Evolutionary conservation across 2,888 invertebrate genomes (phyloP).

Genomic region (Tachina lurida): DNA sequence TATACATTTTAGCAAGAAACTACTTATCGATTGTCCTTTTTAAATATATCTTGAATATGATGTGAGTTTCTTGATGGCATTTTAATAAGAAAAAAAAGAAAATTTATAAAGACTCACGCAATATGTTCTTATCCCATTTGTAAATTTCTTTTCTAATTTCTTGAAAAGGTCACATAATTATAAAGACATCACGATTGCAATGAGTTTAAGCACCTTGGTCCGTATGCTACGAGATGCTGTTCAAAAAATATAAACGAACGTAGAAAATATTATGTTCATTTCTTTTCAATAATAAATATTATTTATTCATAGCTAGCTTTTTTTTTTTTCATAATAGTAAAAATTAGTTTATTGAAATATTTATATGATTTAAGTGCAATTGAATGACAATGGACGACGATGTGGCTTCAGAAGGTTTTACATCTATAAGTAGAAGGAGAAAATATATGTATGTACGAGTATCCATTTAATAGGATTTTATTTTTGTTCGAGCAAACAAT

Average conservation of each 20-base stretch:
- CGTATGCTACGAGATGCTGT: not conserved
- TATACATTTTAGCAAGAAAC: not conserved
- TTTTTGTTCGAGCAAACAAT: no score
- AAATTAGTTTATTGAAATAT: constrained; percentile 6
- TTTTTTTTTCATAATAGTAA: not conserved
- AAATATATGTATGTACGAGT: not conserved
- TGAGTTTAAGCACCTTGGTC: not conserved
- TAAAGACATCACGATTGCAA: constrained; percentile 11
- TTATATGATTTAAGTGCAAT: not conserved
- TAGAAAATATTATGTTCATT: constrained; percentile 2
- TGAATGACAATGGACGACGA: not conserved
- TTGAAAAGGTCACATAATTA: constrained; percentile 29
- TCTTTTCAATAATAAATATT: constrained; percentile 10
- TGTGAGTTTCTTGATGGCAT: constrained; percentile 44
- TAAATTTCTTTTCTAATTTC: not conserved
- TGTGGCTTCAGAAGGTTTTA: not conserved
- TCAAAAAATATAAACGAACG: not conserved
- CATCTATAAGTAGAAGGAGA: not conserved
- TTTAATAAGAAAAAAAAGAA: constrained; percentile 45
- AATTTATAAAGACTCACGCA: not conserved
- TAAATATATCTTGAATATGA: not conserved
- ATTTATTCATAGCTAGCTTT: not conserved
- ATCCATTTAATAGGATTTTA: no score
- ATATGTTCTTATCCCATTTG: not conserved
- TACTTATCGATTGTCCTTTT: constrained; percentile 27